Percentiles rank a stretch among this genome's conserved stretches.
These are phyloP conservation scores for Temnothorax unifasciatus DNA, from an alignment of 2,888 invertebrate genomes.

Conservation along the genomic window DNA sequence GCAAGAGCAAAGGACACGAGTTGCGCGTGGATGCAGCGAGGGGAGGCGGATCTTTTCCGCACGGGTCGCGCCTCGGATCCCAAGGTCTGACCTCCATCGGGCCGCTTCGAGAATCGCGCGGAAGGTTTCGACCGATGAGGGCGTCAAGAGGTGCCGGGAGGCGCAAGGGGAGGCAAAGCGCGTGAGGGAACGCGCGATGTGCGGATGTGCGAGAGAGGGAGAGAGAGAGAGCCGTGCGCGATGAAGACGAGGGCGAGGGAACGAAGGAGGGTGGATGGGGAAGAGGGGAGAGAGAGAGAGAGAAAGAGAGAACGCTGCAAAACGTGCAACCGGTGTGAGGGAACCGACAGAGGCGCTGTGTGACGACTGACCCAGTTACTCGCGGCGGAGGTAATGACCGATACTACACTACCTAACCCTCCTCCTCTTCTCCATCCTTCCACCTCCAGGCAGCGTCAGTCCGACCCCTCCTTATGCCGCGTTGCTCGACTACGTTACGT, in stretches of 20 bases:
- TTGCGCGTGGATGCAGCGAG: conserved; percentile 37
- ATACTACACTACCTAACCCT: conserved; percentile 85
- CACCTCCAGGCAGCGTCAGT: conserved; percentile 57
- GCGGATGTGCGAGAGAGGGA: conserved; percentile 36
- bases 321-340: conserved; percentile 78
- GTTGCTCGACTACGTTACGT: conserved; percentile 37
- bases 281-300: conserved; percentile 48
- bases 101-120: conserved; percentile 71
- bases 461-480: conserved; percentile 65
- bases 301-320: conserved; percentile 69
- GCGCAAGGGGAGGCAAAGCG: not conserved
- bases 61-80: conserved; percentile 62
- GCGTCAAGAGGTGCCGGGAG: conserved; percentile 10
- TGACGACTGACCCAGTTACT: conserved; percentile 86
- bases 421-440: conserved; percentile 72
- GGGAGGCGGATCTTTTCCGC: conserved; percentile 70
- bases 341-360: conserved; percentile 81
- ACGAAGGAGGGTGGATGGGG: conserved; percentile 3
- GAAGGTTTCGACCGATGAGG: conserved; percentile 65
- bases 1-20: conserved; percentile 12
- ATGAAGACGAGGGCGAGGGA: conserved; percentile 12
- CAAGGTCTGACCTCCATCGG: conserved; percentile 73
- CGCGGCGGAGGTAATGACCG: conserved; percentile 86
- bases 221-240: not conserved
- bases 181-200: conserved; percentile 22